Base-by-base conservation (phyloP, 2,797 vertebrate species). In the Petrocephalus sullivani region DNA sequence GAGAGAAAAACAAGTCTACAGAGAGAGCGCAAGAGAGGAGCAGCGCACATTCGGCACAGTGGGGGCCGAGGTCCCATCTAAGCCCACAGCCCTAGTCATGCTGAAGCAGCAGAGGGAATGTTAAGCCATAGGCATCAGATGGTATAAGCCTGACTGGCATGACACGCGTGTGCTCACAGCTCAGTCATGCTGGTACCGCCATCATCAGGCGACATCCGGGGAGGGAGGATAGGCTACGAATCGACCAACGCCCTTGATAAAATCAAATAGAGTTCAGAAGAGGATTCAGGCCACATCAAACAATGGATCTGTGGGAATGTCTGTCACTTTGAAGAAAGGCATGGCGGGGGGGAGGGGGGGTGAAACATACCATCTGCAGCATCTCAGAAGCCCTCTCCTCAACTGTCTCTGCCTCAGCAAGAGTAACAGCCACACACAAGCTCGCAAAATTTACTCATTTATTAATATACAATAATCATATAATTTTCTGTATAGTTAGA, bases 241-340 rank as follows among this genome's bases (percentile, higher is more conserved):
- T 12, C 21, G 10, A 37, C 33, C 28, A 53, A 87, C 33, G 75
- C 88, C 84, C 91, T 56, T 60, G 21, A 86, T 86, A 86, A 86
- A 37, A 86, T 86, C 85, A 86, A 86, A 84, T 10, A 56, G 53
- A 58, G 16, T 86, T 84, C 81, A 54, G 81, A 84, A 84, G 81
- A 23, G 81, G 81, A 54, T 53, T 84, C 51, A 14, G 49, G 16
- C 85, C 54, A 86, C 85, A 86, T 86, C 54, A 58, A 84, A 54
- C 81, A 84, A 81, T 1, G 41, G 37, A 19, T 19, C 75, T 49
- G 37, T 81, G 75, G 81, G 46, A 84, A 53, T 23, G 23, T 23
- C 12, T 54, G 81, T 84, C 49, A 84, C 53, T 84, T 84, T 54
- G 81, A 84, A 84, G 81, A 84, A 84, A 49, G 37, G 41, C 6